Evolutionary conservation across 1,140 invertebrate species (phyloP), one percentile per base, ranked within the genome.

Genomic region (Sminthurides bifidus): DNA sequence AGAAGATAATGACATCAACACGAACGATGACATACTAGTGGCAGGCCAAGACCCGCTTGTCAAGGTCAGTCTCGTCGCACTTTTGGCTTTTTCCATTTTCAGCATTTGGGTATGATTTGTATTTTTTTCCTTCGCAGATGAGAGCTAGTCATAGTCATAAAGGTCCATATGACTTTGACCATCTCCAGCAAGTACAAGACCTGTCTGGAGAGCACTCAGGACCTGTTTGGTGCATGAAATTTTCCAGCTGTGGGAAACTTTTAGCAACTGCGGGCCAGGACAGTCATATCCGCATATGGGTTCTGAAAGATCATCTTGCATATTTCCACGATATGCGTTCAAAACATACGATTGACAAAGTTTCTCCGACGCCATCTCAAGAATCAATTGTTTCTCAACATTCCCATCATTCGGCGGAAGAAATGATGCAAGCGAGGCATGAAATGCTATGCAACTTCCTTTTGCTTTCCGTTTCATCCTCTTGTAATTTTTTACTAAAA

Each of bases 191-290:
- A 58, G 77, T 85, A 2, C 84, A 85, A 72, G 88, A 92, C 68
- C 72, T 92, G 46, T 80, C 78, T 63, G 82, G 83, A 1, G 87
- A 88, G 65, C 91, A 96, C 69, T 79, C 79, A 5, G 89, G 90
- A 29, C 88, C 94, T 3, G 85, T 98, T 63, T 98, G 94, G 94
- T 94, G 90, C 61, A 95, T 97, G 86, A 96, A 97, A 74, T 98
- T 98, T 70, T 95, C 92, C 43, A 83, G 82, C 24, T 96, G 92
- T 74, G 93, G 93, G 0, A 76, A 90, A 44, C 73, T 98, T 37
- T 70, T 98, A 54, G 92, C 93, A 4, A 95, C 92, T 2, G 93
- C 92, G 41, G 94, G 94, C 0, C 92, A 97, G 74, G 94, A 98
- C 73, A 81, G 84, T 58, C 80, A 95, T 43, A 72, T 98, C 38